Percentiles rank a stretch among this genome's conserved stretches.
phyloP scores from a whole-genome alignment of 2,888 invertebrate genomes.

The Lasioglossum villosulum region DNA sequence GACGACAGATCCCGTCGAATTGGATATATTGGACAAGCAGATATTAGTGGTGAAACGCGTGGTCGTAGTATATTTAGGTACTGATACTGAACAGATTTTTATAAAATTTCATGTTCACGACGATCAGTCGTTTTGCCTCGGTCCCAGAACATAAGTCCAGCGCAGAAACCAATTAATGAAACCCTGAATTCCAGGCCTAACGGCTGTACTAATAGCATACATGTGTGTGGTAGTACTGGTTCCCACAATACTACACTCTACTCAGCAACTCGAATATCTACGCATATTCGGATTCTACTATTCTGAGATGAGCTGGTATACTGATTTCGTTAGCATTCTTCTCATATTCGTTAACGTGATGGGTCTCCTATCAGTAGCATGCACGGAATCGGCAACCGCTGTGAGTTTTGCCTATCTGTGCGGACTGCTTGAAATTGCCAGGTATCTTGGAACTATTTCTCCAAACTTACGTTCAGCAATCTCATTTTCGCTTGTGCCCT shows the following conservation, averaged over 20 bases:
- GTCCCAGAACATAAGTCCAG: too few relatives aligned
- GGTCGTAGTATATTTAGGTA: not conserved
- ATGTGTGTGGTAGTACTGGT: not conserved
- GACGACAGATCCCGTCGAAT: not conserved
- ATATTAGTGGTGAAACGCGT: not conserved
- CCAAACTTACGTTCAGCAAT: too few relatives aligned
- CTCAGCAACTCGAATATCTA: not conserved
- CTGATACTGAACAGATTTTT: not conserved
- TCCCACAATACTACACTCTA: not conserved
- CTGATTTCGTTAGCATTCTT: not conserved
- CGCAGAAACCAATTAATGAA: too few relatives aligned
- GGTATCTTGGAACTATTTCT: not conserved
- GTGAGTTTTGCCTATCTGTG: not conserved
- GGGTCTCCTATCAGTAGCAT: not conserved
- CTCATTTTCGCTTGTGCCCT: too few relatives aligned
- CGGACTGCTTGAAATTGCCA: not conserved
- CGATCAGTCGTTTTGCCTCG: too few relatives aligned
- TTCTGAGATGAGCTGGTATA: not conserved
- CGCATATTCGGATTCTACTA: not conserved
- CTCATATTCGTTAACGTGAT: not conserved
- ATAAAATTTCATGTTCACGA: not conserved
- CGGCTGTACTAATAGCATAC: not conserved
- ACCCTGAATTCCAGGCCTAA: not conserved
- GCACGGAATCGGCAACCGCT: not conserved
- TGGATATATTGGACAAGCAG: not conserved